Conservation (phyloP, 2,888 invertebrate species). For the Gasteruption jaculator region DNA sequence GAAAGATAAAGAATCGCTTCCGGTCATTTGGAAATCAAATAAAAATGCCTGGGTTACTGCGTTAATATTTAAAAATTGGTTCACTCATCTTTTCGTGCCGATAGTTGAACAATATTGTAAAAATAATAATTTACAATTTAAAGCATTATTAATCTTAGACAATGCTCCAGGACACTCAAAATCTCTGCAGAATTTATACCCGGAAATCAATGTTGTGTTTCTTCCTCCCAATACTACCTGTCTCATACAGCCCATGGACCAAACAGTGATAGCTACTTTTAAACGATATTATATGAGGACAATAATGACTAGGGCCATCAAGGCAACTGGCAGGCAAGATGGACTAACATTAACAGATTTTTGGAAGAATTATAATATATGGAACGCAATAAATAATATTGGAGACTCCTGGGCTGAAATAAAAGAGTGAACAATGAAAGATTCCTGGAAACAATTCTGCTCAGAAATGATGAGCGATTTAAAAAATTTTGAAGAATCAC, state of each 20-base stretch:
- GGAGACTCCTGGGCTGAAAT: constrained; percentile 13
- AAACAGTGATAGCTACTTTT: constrained; percentile 10
- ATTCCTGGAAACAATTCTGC: constrained; percentile 8
- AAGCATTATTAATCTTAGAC: constrained; percentile 7
- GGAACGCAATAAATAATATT: constrained; percentile 9
- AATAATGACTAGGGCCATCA: constrained; percentile 10
- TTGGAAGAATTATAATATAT: constrained; percentile 9
- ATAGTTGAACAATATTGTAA: constrained; percentile 12
- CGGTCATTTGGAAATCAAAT: constrained; percentile 12
- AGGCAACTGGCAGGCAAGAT: constrained; percentile 11
- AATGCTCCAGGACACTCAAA: constrained; percentile 11
- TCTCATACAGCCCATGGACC: constrained; percentile 9
- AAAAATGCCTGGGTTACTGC: constrained; percentile 14
- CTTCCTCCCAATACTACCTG: constrained; percentile 8
- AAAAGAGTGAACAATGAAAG: constrained; percentile 13
- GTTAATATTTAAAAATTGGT: constrained; percentile 14
- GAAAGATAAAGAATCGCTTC: constrained; percentile 4
- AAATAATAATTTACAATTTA: constrained; percentile 9
- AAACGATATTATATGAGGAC: constrained; percentile 10
- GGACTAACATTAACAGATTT: constrained; percentile 11
- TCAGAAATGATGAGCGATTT: background rate
- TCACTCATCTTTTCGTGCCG: constrained; percentile 6
- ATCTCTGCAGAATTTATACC: constrained; percentile 7
- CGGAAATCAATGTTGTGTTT: constrained; percentile 8
- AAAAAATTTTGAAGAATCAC: constrained; percentile 4